Evolutionary conservation across 2,888 invertebrate genomes (phyloP).

Genomic region (Hirtodrosophila cameraria): DNA sequence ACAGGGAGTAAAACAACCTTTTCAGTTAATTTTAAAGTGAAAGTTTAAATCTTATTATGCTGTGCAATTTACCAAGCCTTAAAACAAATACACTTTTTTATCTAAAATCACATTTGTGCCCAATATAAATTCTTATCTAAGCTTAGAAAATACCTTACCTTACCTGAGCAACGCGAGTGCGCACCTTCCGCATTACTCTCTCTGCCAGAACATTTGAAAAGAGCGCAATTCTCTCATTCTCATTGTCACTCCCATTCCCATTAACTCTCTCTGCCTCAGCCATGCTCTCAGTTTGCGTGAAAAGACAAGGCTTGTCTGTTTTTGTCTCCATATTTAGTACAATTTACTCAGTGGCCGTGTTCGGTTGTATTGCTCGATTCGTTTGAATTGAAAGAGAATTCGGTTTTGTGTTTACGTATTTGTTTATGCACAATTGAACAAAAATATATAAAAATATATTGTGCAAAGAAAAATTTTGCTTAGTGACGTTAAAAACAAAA

Average conservation of each 20-base stretch:
- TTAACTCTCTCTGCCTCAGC: not conserved
- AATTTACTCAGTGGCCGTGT: constrained; percentile 29
- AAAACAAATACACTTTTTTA: no score
- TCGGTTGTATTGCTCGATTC: constrained; percentile 29
- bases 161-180: constrained; percentile 19
- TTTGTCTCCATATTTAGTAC: constrained; percentile 33
- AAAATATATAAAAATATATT: constrained; percentile 29
- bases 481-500: constrained; percentile 46
- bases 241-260: constrained; percentile 2
- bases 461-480: not conserved
- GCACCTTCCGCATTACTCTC: constrained; percentile 5
- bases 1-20: no score
- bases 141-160: constrained; percentile 17
- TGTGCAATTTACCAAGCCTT: no score
- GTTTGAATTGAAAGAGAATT: not conserved
- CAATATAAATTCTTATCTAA: constrained; percentile 31
- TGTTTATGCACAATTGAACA: constrained; percentile 45
- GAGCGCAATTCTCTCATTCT: constrained; percentile 9
- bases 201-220: constrained; percentile 13
- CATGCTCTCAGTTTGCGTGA: constrained; percentile 5
- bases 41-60: no score
- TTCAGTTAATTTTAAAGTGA: no score
- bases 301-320: constrained; percentile 24
- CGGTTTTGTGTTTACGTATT: constrained; percentile 12
- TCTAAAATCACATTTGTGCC: constrained; percentile 6